Evolutionary conservation across 2,888 invertebrate genomes (phyloP), one percentile per base, ranked within the genome.

Genomic region (Cephus sareptanus): DNA sequence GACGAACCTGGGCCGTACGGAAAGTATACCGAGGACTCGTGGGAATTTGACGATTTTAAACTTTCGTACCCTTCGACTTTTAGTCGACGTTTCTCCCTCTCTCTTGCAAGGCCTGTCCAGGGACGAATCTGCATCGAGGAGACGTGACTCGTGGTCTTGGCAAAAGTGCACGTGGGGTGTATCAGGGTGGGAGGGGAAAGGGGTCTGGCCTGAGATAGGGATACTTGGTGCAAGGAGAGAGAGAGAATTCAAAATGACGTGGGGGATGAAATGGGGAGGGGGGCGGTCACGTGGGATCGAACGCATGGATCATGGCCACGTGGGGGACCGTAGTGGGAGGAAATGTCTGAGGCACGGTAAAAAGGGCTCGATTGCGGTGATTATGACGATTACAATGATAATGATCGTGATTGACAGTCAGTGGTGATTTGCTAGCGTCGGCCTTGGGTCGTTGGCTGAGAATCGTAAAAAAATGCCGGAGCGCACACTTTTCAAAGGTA

Each of bases 391-490:
- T 56, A 23, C 2, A 23, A 56, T 23, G 56, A 23, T 56, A 23
- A 56, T 23, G 56, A 56, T 23, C 23, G 56, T 56, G 56, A 56
- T 56, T 9, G 23, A 56, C 56, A 56, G 56, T 40, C 15, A 23
- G 9, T 56, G 23, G 23, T 56, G 56, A 56, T 56, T 56, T 56
- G 56, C 23, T 56, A 56, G 23, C 56, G 56, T 56, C 56, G 56
- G 56, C 56, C 56, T 56, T 56, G 56, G 56, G 56, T 56, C 9
- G 9, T 9, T 56, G 56, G 86, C 86, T 83, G 85, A 89, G 88
- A 89, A 88, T 87, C 81, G 87, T 88, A 89, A 81, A 87, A 85
- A 89, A 89, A 81, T 82, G 81, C 82, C 56, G 77, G 79, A 80
- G 79, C 79, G 79, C 79, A 81, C 80, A 82, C 78, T 81, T 80